Evolutionary conservation across 2,113 vertebrate genomes (phyloP).

Genomic region (Chloebia gouldiae): DNA sequence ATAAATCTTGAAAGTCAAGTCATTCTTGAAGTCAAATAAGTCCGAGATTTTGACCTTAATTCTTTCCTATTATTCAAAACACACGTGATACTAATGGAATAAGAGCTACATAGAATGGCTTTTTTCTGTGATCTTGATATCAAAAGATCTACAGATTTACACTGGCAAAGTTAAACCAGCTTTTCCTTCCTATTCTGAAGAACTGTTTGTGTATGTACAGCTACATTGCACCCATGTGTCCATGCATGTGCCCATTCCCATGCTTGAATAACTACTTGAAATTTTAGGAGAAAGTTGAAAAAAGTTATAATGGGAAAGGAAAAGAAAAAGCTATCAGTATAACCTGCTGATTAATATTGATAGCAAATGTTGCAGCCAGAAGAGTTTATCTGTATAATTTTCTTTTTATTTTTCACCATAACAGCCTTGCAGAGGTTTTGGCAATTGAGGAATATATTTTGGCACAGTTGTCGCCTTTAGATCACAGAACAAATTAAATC

Average conservation of each 20-base stretch:
- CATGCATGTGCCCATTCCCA: neutral
- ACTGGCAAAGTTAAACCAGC: neutral
- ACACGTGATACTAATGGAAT: constrained; percentile 69
- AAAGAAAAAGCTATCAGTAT: rapidly evolving
- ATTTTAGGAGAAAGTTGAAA: neutral
- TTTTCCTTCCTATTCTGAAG: neutral
- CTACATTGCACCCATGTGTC: rapidly evolving
- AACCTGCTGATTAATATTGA: neutral
- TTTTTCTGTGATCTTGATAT: constrained; percentile 62
- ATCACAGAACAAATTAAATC: neutral
- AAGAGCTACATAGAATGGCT: constrained; percentile 53
- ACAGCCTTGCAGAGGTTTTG: neutral
- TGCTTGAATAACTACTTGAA: neutral
- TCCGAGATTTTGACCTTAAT: constrained; percentile 70
- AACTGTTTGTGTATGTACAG: neutral
- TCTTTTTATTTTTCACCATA: neutral
- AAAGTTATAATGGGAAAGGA: neutral
- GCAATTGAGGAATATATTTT: neutral
- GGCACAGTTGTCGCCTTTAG: neutral
- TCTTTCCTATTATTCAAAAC: constrained; percentile 69
- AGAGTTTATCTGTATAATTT: neutral
- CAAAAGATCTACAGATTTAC: neutral
- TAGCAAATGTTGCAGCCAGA: neutral
- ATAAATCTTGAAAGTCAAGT: constrained; percentile 69
- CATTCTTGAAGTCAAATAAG: constrained; percentile 66